Conservation (phyloP, 2,113 vertebrate genomes). For the Clinocottus analis region DNA sequence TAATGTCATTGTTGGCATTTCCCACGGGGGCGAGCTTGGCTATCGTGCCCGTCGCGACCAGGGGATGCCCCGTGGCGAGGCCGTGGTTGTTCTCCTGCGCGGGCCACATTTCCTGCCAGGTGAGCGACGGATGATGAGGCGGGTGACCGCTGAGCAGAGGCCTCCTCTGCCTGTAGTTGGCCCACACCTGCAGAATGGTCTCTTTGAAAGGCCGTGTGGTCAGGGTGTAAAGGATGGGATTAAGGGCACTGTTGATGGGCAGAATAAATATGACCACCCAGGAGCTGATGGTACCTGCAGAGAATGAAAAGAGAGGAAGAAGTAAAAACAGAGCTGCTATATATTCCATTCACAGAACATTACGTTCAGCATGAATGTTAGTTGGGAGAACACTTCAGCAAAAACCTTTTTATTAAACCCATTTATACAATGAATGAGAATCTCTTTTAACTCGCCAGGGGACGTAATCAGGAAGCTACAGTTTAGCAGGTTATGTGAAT, state of each 20-base stretch:
- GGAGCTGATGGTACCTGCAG: conserved; percentile 91
- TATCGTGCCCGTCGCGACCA: conserved; percentile 64
- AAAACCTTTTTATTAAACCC: neutral
- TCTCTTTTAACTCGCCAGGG: neutral
- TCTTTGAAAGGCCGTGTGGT: conserved; percentile 98
- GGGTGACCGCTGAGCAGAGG: conserved; percentile 82
- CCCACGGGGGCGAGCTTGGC: conserved; percentile 63
- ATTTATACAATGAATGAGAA: conserved; percentile 16
- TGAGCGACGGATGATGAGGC: conserved; percentile 85
- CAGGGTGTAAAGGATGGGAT: conserved; percentile 97
- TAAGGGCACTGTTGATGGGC: conserved; percentile 97
- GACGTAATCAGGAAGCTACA: conserved; percentile 11
- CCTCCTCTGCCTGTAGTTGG: conserved; percentile 89
- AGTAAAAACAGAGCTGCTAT: neutral
- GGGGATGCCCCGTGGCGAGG: conserved; percentile 71
- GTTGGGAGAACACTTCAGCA: neutral
- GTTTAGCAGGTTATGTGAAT: neutral
- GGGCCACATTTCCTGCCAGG: conserved; percentile 95
- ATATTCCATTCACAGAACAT: neutral
- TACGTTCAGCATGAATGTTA: neutral
- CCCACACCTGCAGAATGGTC: conserved; percentile 93
- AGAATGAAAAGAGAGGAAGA: neutral
- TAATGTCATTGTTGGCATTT: conserved; percentile 50
- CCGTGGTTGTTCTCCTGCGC: conserved; percentile 83
- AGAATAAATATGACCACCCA: conserved; percentile 99